phyloP scores from a whole-genome alignment of 92 coral and sea anemone genomes.

The Zoanthus sociatus region DNA sequence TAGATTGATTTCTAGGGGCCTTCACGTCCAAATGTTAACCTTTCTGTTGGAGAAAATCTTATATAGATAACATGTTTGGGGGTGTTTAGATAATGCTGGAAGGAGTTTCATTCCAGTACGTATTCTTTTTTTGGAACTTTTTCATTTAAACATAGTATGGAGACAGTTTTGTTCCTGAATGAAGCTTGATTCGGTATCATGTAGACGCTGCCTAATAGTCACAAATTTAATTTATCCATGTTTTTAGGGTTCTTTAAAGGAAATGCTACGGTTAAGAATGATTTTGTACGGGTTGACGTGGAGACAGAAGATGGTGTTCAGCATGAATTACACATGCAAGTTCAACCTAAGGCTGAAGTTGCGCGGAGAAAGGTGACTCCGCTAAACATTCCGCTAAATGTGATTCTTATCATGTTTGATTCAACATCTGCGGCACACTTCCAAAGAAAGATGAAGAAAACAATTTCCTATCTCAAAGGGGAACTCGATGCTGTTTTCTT shows the following conservation, averaged over 20 bases:
- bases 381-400: constrained; percentile 70
- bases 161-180: no score
- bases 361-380: constrained; percentile 51
- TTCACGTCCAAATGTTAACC: no score
- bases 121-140: no score
- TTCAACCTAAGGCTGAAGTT: constrained; percentile 71
- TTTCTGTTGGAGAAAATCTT: no score
- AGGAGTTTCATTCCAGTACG: no score
- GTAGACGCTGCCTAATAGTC: no score
- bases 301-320: constrained; percentile 29
- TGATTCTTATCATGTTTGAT: constrained; percentile 82
- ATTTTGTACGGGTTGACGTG: constrained; percentile 81
- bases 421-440: constrained; percentile 87
- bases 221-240: no score
- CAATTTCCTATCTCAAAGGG: constrained; percentile 56
- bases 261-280: constrained; percentile 59
- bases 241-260: constrained; percentile 61
- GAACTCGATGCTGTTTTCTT: constrained; percentile 62
- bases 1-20: not conserved
- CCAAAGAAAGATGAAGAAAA: constrained; percentile 73
- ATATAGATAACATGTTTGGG: no score
- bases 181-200: no score
- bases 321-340: constrained; percentile 70
- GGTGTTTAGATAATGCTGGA: no score
- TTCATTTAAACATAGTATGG: no score